These are phyloP conservation scores for Pollenia amentaria DNA, from an alignment of 2,888 invertebrate species.

Conservation along the genomic window DNA sequence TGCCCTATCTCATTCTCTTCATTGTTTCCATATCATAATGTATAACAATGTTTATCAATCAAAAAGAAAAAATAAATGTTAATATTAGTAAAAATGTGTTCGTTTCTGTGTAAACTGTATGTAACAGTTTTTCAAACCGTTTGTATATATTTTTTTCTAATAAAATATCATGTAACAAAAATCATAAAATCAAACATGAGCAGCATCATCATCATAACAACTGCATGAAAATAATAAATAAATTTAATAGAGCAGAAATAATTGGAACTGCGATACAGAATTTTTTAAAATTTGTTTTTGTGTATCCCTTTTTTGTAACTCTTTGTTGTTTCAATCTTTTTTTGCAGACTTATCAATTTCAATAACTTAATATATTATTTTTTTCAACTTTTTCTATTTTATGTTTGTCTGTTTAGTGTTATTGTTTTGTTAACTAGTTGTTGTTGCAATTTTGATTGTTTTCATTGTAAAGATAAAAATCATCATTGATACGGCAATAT, in stretches of 20 bases:
- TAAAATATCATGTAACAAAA: constrained; percentile 45
- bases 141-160: not conserved
- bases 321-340: not conserved
- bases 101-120: no score
- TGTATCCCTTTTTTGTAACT: not conserved
- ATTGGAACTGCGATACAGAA: constrained; percentile 40
- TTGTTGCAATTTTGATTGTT: not conserved
- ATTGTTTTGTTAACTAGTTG: not conserved
- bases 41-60: constrained; percentile 9
- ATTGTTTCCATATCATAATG: constrained; percentile 23
- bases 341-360: not conserved
- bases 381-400: not conserved
- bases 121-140: not conserved
- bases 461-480: not conserved
- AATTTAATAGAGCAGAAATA: constrained; percentile 64
- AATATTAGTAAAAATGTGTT: not conserved
- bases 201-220: constrained; percentile 26
- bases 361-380: constrained; percentile 3
- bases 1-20: not conserved
- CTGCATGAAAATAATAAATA: constrained; percentile 15
- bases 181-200: not conserved
- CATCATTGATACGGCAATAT: constrained; percentile 13
- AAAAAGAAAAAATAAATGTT: not conserved
- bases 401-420: not conserved
- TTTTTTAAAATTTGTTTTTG: constrained; percentile 39